A percentile compares a stretch with the other conserved stretches of the same genome.
These are phyloP conservation scores for human DNA, from an alignment of 2,113 vertebrate genomes.

Conservation along the genomic window GRCh38 chr4:148633001-148633500, in stretches of 20 bases:
- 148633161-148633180: neutral
- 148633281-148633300: neutral
- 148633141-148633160: neutral
- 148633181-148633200: neutral
- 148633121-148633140: neutral
- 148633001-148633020: neutral
- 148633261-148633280: neutral
- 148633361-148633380: neutral
- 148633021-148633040: neutral
- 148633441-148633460: neutral
- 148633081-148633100: neutral
- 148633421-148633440: neutral
- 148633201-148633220: neutral
- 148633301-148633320: neutral
- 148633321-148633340: neutral
- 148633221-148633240: neutral
- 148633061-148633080: neutral
- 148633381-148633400: neutral
- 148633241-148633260: neutral
- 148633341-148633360: neutral
- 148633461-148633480: neutral
- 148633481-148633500: neutral
- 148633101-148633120: neutral
- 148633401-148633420: neutral
- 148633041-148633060: neutral